Conservation (phyloP, 2,113 vertebrate species). For the Calyptommatus sinebrachiatus region DNA sequence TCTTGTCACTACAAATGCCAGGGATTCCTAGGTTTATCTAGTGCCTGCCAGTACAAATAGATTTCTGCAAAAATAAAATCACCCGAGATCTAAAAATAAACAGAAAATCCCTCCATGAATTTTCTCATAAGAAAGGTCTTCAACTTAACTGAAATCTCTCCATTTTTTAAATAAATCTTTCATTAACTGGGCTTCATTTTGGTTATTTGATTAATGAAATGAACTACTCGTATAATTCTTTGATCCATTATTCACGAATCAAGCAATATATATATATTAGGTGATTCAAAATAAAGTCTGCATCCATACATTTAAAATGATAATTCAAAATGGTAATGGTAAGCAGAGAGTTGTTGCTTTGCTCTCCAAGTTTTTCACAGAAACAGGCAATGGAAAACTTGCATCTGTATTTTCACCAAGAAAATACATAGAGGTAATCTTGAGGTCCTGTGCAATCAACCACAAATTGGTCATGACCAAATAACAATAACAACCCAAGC, state of each 20-base stretch:
- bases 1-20: not conserved
- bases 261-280: not conserved
- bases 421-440: too few species aligned
- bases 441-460: too few species aligned
- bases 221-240: not conserved
- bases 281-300: too few species aligned
- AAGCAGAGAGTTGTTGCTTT: too few species aligned
- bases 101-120: not conserved
- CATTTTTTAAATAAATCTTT: not conserved
- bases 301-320: too few species aligned
- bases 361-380: too few species aligned
- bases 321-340: too few species aligned
- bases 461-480: too few species aligned
- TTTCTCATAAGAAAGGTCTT: not conserved
- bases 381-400: too few species aligned
- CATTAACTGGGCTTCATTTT: not conserved
- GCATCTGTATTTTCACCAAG: too few species aligned
- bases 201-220: not conserved
- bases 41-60: not conserved
- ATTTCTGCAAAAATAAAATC: not conserved
- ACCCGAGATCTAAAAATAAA: conserved; percentile 15
- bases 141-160: not conserved
- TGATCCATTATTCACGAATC: not conserved
- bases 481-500: too few species aligned
- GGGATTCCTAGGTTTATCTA: not conserved